phyloP scores from a whole-genome alignment of 2,797 vertebrate species.

The Argentina silus region DNA sequence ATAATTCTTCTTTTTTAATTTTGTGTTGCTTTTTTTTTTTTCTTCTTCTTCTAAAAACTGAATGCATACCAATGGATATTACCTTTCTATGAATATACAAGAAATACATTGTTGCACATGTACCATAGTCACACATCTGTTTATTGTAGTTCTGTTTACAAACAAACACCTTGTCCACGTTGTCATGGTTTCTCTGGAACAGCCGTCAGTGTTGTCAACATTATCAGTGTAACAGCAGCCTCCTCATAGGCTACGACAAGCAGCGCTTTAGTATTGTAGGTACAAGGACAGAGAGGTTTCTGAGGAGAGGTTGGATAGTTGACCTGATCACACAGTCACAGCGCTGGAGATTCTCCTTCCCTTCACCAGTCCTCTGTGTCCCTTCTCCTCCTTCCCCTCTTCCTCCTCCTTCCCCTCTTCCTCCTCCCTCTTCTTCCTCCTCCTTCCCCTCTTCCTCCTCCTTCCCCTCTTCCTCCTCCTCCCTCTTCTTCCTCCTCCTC shows the following conservation, averaged over 20 bases:
- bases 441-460: slow-evolving; percentile 12
- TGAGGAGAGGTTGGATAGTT: slow-evolving; percentile 46
- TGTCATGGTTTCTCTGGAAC: slow-evolving; percentile 53
- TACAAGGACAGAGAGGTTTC: slow-evolving; percentile 30
- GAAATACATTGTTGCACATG: slow-evolving; percentile 69
- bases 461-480: no score
- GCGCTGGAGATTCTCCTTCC: slow-evolving; percentile 57
- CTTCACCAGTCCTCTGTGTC: background rate
- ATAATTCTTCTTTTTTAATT: slow-evolving; percentile 23
- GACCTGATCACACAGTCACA: slow-evolving; percentile 59
- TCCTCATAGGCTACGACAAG: slow-evolving; percentile 64
- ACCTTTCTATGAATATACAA: slow-evolving; percentile 58
- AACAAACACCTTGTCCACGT: slow-evolving; percentile 51
- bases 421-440: background rate
- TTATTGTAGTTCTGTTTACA: slow-evolving; percentile 63
- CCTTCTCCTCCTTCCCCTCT: slow-evolving; percentile 16
- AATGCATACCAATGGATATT: slow-evolving; percentile 73
- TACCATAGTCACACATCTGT: slow-evolving; percentile 68
- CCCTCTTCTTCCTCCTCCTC: background rate
- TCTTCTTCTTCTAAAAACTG: slow-evolving; percentile 47
- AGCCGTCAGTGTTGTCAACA: slow-evolving; percentile 62
- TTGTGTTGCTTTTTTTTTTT: slow-evolving; percentile 10
- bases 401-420: background rate
- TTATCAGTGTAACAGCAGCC: slow-evolving; percentile 57
- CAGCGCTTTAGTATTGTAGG: slow-evolving; percentile 78